Percentiles rank a stretch among this genome's conserved stretches.
Conservation (phyloP, 1,140 invertebrate genomes). For the Andrena cerasifolii region DNA sequence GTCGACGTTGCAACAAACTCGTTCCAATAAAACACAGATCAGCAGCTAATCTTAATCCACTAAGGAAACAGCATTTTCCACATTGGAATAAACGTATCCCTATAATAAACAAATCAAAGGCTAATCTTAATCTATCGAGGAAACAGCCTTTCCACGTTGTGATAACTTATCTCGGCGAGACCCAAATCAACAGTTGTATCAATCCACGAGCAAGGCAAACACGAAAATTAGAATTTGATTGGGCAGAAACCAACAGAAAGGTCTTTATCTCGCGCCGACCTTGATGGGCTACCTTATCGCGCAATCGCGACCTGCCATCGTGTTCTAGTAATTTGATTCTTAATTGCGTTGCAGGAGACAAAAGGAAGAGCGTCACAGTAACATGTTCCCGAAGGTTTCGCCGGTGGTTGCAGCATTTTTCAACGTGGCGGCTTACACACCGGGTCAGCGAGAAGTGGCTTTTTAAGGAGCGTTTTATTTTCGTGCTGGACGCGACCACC, state of each 20-base stretch:
- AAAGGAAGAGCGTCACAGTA: slow-evolving; percentile 17
- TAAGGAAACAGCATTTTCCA: not conserved
- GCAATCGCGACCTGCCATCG: not conserved
- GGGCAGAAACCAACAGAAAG: not conserved
- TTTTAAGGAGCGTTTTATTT: slow-evolving; percentile 69
- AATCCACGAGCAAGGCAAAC: not conserved
- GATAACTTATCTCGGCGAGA: not conserved
- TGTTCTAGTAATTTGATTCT: slow-evolving; percentile 15
- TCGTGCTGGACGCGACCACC: slow-evolving; percentile 65
- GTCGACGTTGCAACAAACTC: not conserved
- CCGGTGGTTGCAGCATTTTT: slow-evolving; percentile 54
- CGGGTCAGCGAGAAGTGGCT: slow-evolving; percentile 53
- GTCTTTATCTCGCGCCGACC: not conserved
- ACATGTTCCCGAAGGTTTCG: slow-evolving; percentile 49
- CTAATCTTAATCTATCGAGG: slow-evolving; percentile 1
- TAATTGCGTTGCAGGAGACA: slow-evolving; percentile 18
- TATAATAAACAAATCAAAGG: slow-evolving; percentile 2
- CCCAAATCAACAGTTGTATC: not conserved
- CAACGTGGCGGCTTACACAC: slow-evolving; percentile 45
- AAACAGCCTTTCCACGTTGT: not conserved
- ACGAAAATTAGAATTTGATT: too few species aligned
- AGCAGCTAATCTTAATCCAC: slow-evolving; percentile 27
- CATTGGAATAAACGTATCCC: slow-evolving; percentile 1
- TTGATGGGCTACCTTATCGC: not conserved
- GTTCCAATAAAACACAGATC: not conserved